Evolutionary conservation across 2,797 vertebrate genomes (phyloP).

Genomic region (Rhinogobio ventralis): DNA sequence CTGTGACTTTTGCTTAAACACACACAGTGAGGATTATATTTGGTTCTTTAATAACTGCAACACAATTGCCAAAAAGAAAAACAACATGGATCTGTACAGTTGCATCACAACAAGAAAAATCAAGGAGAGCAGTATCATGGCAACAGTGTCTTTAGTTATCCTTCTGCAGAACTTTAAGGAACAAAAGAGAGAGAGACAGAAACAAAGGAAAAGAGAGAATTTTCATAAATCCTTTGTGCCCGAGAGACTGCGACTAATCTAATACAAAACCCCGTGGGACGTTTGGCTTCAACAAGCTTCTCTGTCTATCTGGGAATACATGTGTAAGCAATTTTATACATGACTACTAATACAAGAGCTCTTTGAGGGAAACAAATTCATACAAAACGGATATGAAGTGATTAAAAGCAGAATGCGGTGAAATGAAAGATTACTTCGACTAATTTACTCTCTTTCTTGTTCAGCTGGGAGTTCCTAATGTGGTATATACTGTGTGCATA

Average conservation of each 20-base stretch:
- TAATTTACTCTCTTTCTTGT: constrained; percentile 28
- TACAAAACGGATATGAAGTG: constrained; percentile 26
- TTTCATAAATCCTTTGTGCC: constrained; percentile 51
- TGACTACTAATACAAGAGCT: constrained; percentile 40
- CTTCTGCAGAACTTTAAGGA: constrained; percentile 3
- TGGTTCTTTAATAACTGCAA: constrained; percentile 1
- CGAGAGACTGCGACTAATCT: constrained; percentile 44
- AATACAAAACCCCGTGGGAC: constrained; percentile 37
- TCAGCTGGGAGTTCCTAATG: constrained; percentile 4
- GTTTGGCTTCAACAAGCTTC: constrained; percentile 42
- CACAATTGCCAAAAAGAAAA: constrained; percentile 14
- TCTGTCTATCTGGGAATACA: constrained; percentile 47
- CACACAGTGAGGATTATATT: neutral
- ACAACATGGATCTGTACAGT: constrained; percentile 8
- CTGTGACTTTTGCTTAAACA: constrained; percentile 9
- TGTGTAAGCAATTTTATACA: constrained; percentile 46
- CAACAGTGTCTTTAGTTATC: constrained; percentile 22
- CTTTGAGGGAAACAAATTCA: constrained; percentile 37
- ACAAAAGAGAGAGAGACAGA: constrained; percentile 11
- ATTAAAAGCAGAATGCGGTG: constrained; percentile 39
- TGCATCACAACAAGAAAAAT: constrained; percentile 21
- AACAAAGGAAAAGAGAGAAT: constrained; percentile 39
- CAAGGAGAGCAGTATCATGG: constrained; percentile 27
- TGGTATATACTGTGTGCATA: neutral
- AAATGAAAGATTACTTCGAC: constrained; percentile 30